Evolutionary conservation across 2,797 vertebrate species (phyloP), one percentile per base, ranked within the genome.

Genomic region (Taeniopygia guttata): DNA sequence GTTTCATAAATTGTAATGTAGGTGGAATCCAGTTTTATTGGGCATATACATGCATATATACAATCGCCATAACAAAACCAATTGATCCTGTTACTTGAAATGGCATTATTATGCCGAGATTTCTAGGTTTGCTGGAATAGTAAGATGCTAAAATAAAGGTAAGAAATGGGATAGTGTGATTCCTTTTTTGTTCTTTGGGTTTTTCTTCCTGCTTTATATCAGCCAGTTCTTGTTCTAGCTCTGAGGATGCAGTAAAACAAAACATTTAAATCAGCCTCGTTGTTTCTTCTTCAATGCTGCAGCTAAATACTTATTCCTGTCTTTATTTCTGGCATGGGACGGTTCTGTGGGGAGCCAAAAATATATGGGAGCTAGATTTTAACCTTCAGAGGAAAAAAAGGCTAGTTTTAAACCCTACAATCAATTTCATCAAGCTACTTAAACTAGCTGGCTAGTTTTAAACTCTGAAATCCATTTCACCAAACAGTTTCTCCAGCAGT

Each of bases 61-160:
- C 42, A 94, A 69, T 85, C 63, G n/a, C 55, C 17, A 32, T 86
- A 84, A 91, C 55, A 95, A 90, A 93, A 78, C 4, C 26, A 91
- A 80, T 86, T 70, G 74, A 89, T 95, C 36, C 43, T 85, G 87
- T 51, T 90, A n/a, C 79, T 87, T 83, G 82, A 93, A 95, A 92
- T 91, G 40, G 55, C 75, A 64, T 68, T 42, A 62, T 72, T 80
- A 55, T 26, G 16, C 75, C 64, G 64, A 82, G 19, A 69, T 74
- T 84, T 89, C 88, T 87, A 80, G 72, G 64, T 54, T 38, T 89
- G 21, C 42, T 64, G 20, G 43, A 88, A 80, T 11, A 5, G n/a
- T 68, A 81, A 36, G 29, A 63, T 56, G 40, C 15, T 85, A 32
- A 67, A 74, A 32, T 70, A 77, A 81, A 93, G 18, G 29, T 38